Evolutionary conservation across 2,113 vertebrate species (phyloP).

Genomic region (Tyrannus savana): DNA sequence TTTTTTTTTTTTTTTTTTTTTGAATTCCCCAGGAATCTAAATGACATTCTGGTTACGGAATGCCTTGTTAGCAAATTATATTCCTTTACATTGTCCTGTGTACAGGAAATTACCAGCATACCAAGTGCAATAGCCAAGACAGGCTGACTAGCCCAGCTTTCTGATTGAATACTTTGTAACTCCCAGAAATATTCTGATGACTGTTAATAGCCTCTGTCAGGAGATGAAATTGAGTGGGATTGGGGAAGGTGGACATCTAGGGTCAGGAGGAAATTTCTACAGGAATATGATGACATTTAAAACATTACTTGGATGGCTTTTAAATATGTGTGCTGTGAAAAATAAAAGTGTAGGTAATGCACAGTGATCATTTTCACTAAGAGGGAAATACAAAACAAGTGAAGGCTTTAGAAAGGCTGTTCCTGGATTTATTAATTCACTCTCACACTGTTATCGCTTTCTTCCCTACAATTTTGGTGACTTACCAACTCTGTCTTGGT

Average conservation of each 20-base stretch:
- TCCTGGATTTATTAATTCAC: not conserved
- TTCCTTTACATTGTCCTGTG: not conserved
- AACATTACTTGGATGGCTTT: not conserved
- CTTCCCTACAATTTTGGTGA: not conserved
- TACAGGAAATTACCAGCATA: not conserved
- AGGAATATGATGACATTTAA: not conserved
- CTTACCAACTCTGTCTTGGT: not conserved
- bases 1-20: not conserved
- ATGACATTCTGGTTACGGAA: not conserved
- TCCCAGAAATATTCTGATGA: not conserved
- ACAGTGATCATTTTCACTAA: not conserved
- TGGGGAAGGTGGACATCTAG: not conserved
- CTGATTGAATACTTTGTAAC: not conserved
- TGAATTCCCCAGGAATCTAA: fast-evolving
- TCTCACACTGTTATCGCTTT: not conserved
- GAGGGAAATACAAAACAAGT: not conserved
- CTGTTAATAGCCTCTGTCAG: not conserved
- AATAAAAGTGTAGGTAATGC: not conserved
- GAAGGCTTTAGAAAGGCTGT: not conserved
- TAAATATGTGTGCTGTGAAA: not conserved
- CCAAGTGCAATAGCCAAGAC: not conserved
- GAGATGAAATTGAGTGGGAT: not conserved
- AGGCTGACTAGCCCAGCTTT: not conserved
- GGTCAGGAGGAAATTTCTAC: not conserved
- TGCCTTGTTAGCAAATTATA: not conserved